Percentiles rank a stretch among this genome's conserved stretches.
Conservation (phyloP, 2,888 invertebrate genomes). For the Trissolcus brochymenae region DNA sequence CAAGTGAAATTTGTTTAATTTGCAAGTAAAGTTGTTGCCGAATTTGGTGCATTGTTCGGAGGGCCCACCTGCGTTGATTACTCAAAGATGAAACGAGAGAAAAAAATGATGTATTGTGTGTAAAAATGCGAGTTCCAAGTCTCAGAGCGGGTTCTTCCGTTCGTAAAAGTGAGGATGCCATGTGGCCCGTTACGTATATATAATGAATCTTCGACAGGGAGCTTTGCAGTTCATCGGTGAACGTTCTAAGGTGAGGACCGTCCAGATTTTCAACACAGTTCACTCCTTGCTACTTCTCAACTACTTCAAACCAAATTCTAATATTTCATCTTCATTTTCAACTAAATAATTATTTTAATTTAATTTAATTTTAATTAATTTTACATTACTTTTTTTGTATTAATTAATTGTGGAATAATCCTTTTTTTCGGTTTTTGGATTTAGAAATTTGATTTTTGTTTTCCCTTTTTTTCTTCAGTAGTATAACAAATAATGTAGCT, state of each 20-base stretch:
- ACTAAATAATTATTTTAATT: background rate
- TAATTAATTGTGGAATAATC: too few relatives aligned
- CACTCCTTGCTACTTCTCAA: background rate
- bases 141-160: conserved; percentile 46
- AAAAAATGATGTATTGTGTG: conserved; percentile 39
- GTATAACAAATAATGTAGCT: too few relatives aligned
- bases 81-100: conserved; percentile 7
- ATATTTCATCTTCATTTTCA: background rate
- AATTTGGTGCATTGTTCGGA: conserved; percentile 6
- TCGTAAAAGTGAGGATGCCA: conserved; percentile 57
- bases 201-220: conserved; percentile 68
- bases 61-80: background rate
- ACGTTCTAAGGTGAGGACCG: conserved; percentile 70
- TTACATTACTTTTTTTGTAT: too few relatives aligned
- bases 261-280: conserved; percentile 40
- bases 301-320: background rate
- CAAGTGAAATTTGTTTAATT: too few relatives aligned
- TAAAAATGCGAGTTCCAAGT: conserved; percentile 53
- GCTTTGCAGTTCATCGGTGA: conserved; percentile 71
- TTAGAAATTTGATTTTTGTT: too few relatives aligned
- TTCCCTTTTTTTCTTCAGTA: too few relatives aligned
- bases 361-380: too few relatives aligned
- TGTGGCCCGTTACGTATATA: conserved; percentile 70
- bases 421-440: too few relatives aligned
- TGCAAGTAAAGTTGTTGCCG: background rate